A percentile compares a stretch with the other conserved stretches of the same genome.
phyloP scores from a whole-genome alignment of 2,113 vertebrate species.

The Mastomys natalensis region DNA sequence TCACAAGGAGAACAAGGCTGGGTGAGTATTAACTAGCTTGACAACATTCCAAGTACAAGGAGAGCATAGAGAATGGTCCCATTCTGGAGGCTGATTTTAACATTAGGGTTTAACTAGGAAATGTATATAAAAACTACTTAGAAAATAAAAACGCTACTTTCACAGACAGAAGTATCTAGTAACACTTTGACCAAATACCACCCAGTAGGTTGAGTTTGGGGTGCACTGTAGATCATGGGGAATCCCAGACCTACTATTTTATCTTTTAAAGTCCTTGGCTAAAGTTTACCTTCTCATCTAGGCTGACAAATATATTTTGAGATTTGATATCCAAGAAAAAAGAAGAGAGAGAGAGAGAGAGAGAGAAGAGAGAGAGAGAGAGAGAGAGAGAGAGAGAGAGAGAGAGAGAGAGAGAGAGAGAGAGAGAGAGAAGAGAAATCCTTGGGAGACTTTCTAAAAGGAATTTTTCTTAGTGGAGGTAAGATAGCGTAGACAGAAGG shows the following conservation, averaged over 20 bases:
- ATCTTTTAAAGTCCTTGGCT: constrained; percentile 53
- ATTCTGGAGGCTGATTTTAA: background rate
- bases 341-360: too few species aligned
- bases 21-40: background rate
- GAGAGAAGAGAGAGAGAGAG: background rate
- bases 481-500: background rate
- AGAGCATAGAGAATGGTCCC: background rate
- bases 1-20: background rate
- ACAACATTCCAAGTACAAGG: background rate
- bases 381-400: background rate
- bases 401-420: too few species aligned
- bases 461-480: constrained; percentile 67
- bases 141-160: background rate
- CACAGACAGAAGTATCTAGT: background rate
- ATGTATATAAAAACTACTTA: background rate
- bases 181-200: constrained; percentile 13
- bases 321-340: constrained; percentile 37
- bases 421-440: constrained; percentile 13
- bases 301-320: constrained; percentile 55
- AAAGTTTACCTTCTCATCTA: constrained; percentile 32
- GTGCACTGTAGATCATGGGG: constrained; percentile 9
- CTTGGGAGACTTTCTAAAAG: constrained; percentile 50
- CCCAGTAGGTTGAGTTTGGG: background rate
- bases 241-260: background rate
- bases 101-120: constrained; percentile 2